Base-by-base conservation (phyloP, 1,140 invertebrate species). In the Drosophila gunungcola region DNA sequence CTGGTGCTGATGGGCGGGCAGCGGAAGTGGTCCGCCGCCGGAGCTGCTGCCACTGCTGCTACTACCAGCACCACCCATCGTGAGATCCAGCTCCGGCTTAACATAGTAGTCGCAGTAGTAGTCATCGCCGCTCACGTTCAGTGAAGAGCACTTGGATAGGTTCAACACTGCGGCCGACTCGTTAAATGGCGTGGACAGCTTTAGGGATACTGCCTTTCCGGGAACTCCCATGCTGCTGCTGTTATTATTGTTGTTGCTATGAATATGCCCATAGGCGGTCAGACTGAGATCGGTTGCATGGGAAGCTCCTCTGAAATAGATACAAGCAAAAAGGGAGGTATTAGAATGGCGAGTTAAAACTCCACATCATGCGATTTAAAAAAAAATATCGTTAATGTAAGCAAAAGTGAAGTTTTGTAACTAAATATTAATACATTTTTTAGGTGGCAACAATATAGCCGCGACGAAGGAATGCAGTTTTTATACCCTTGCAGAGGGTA, bases 11-110 rank as follows among this genome's bases (percentile, higher is more conserved):
- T 91, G 90, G 1, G 90, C 90, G 12, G 90, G 85, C 56, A 90
- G 32, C n/a, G 90, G 85, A 41, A 73, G 32, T 16, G 46, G 13
- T 2, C 32, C 21, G 11, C 69, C 57, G 41, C 57, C 57, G 25
- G 55, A 74, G 38, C 60, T 61, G 16, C 49, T 61, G 7, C 54
- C 69, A 21, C 76, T 73, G 53, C 58, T 64, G 48, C 76, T 36
- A 54, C 73, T 73, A 27, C 68, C 54, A 4, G 56, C 42, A 10
- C 69, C 46, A 3, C 84, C 73, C 21, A 54, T 64, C 11, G 90
- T 79, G 48, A 90, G 52, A 76, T 91, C 90, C 73, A 91, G 74
- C 75, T 91, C 90, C 5, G 86, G 70, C 52, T 91, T 91, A 0
- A 91, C 90, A 43, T 78, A 77, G 49, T 91, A 90, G 27, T 81